Conservation (phyloP, 2,888 invertebrate species). For the Laothoe populi region DNA sequence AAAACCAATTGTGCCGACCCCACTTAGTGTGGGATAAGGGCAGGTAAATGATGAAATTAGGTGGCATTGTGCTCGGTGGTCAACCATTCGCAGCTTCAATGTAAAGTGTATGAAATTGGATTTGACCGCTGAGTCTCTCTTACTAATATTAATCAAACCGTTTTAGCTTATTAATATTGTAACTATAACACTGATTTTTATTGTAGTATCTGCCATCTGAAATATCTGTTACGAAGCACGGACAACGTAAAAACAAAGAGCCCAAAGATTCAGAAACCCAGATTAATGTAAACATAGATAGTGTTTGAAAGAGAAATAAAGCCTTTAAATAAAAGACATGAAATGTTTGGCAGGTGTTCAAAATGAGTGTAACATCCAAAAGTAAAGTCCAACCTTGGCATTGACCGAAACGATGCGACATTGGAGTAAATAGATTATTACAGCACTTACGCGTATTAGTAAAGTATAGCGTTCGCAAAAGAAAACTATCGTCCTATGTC, state of each 20-base stretch:
- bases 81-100: conserved; percentile 52
- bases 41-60: too few species aligned
- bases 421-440: conserved; percentile 15
- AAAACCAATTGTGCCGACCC: too few species aligned
- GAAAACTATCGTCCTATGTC: not conserved
- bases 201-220: too few species aligned
- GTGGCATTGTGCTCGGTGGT: conserved; percentile 50
- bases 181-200: conserved; percentile 5
- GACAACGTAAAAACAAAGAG: too few species aligned
- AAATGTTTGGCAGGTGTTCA: not conserved
- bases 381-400: conserved; percentile 1
- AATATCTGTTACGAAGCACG: too few species aligned
- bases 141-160: conserved; percentile 54
- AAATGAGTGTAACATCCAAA: not conserved
- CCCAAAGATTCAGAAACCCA: too few species aligned
- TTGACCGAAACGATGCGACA: conserved; percentile 6
- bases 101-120: conserved; percentile 61
- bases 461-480: too few species aligned
- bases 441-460: not conserved
- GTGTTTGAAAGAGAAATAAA: too few species aligned
- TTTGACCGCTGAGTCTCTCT: conserved; percentile 42
- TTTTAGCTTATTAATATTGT: conserved; percentile 35
- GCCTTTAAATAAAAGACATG: not conserved
- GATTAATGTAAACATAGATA: too few species aligned
- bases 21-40: too few species aligned